Base-by-base conservation (phyloP, 2,113 vertebrate species). In the Syngnathoides biaculeatus region DNA sequence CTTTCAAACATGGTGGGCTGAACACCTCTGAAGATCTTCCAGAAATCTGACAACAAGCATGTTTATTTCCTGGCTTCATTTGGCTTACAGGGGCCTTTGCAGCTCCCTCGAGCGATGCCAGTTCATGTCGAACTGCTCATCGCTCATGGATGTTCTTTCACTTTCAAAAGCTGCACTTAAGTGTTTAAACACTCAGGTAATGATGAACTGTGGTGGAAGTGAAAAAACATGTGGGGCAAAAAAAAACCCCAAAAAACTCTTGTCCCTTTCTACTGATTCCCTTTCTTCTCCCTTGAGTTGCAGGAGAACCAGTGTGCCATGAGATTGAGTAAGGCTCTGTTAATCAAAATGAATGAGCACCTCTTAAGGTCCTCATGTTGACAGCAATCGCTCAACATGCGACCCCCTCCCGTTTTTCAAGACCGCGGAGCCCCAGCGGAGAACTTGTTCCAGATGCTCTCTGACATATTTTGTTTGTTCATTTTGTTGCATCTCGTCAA, bases 31-130 rank as follows among this genome's bases (percentile, higher is more conserved):
- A 87, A 79, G 82, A 80, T 66, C 78, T 82, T 89, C 89, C 91
- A 92, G 88, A 88, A 85, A 77, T 90, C 86, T 89, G 87, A 92
- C 91, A 91, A 84, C 81, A 78, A 72, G 68, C 76, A 69, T 71
- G 77, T 88, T 89, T 89, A 92, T 90, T 91, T 90, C 90, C 89
- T 87, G 84, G 87, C 86, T 89, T 88, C 84, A 89, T 90, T 90
- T 84, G 68, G 65, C 87, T 84, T 52, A 64, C 73, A 65, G 86
- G 88, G 79, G 61, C 42, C 83, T 86, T 89, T 81, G 89, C 88
- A 48, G 85, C 78, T 84, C 89, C 86, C 86, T 42, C 9, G 88
- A 84, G 89, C 80, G 87, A 89, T 83, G 77, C 84, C 81, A 83
- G 87, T 85, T 88, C 85, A 90, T 90, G 88, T 89, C 79, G 82